Evolutionary conservation across 2,888 invertebrate species (phyloP).

Genomic region (Caenorhabditis japonica): DNA sequence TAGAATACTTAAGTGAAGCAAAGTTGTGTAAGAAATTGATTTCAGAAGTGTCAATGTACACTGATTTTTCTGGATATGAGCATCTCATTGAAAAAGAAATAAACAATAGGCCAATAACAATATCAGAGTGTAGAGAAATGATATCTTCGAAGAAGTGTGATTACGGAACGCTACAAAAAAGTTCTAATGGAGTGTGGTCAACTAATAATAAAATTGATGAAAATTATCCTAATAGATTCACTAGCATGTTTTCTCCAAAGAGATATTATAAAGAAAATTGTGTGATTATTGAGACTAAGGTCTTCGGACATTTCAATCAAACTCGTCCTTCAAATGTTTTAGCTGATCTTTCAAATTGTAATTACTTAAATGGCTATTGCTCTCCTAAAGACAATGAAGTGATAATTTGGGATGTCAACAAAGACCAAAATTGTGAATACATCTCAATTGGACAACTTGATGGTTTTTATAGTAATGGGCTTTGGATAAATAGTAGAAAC

Average conservation of each 20-base stretch:
- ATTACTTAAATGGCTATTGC: constrained; percentile 61
- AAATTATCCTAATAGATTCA: constrained; percentile 66
- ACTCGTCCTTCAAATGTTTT: constrained; percentile 57
- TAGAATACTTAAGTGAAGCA: constrained; percentile 45
- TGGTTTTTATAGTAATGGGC: constrained; percentile 51
- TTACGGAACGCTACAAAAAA: constrained; percentile 51
- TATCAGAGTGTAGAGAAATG: constrained; percentile 61
- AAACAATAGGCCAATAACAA: constrained; percentile 40
- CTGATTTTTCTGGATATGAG: no score
- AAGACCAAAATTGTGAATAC: constrained; percentile 57
- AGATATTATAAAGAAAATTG: constrained; percentile 64
- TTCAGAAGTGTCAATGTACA: no score
- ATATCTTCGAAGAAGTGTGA: constrained; percentile 57
- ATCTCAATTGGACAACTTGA: constrained; percentile 60
- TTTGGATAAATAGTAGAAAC: constrained; percentile 59
- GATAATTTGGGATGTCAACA: constrained; percentile 65
- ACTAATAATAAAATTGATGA: constrained; percentile 62
- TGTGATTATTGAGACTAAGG: constrained; percentile 66
- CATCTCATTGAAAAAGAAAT: no score
- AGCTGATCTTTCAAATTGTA: constrained; percentile 52
- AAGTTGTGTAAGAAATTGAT: no score
- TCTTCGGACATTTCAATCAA: no score
- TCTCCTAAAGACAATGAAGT: constrained; percentile 62
- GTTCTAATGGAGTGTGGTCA: constrained; percentile 28
- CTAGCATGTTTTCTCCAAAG: constrained; percentile 58